These are phyloP conservation scores for Bujurquina vittata DNA, from an alignment of 2,113 vertebrate species.

Conservation along the genomic window DNA sequence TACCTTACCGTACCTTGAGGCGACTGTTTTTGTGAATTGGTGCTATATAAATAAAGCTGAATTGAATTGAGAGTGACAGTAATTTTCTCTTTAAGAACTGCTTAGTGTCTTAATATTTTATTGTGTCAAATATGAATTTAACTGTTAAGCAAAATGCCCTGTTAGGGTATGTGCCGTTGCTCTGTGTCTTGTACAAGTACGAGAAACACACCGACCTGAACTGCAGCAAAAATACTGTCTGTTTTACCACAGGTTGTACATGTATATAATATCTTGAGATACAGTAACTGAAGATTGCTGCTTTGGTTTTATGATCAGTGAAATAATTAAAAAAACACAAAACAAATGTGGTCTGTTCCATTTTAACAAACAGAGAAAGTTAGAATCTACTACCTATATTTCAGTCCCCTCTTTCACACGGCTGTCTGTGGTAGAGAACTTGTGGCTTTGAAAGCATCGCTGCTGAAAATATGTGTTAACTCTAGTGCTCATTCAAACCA, in stretches of 20 bases:
- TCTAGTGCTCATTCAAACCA: conserved; percentile 53
- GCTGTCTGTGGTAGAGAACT: conserved; percentile 16
- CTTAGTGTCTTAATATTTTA: background rate
- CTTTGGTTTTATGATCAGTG: background rate
- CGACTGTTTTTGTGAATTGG: background rate
- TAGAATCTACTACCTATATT: background rate
- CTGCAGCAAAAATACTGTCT: background rate
- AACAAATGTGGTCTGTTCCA: background rate
- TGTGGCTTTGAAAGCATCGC: conserved; percentile 40
- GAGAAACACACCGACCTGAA: background rate
- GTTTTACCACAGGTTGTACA: background rate
- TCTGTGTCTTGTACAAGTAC: background rate
- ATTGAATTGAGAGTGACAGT: background rate
- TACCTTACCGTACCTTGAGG: background rate
- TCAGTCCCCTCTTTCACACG: background rate
- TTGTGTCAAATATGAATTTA: background rate
- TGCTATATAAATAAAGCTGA: background rate
- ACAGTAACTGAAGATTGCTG: background rate
- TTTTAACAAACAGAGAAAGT: background rate
- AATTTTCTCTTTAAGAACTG: background rate
- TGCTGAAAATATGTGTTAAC: conserved; percentile 41
- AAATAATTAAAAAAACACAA: background rate
- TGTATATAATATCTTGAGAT: background rate
- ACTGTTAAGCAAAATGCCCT: background rate
- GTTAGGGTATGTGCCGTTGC: background rate